Conservation (phyloP, 2,113 vertebrate species). For the Upupa epops region DNA sequence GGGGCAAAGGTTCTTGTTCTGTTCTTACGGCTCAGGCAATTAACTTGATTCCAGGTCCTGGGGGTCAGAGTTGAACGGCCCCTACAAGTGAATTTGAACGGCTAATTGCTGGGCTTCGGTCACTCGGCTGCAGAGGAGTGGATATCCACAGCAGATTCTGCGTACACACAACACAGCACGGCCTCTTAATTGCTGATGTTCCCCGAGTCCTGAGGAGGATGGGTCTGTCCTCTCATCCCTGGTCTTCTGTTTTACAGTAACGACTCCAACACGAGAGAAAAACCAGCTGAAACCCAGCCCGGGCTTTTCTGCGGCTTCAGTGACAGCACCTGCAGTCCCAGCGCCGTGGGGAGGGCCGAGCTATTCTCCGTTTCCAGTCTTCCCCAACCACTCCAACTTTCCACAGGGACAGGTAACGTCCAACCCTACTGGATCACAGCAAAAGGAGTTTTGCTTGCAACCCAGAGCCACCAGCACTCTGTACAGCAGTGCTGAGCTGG, state of each 20-base stretch:
- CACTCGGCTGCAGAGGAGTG: not conserved
- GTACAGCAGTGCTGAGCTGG: not conserved
- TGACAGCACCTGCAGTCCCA: conserved; percentile 15
- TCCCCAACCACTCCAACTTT: conserved; percentile 26
- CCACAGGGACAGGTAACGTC: conserved; percentile 64
- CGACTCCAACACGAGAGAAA: not conserved
- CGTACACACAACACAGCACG: not conserved
- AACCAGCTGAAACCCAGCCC: conserved; percentile 21
- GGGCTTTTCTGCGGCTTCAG: conserved; percentile 14
- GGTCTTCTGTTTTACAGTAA: conserved; percentile 23
- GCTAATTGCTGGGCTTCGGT: not conserved
- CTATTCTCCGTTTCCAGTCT: not conserved
- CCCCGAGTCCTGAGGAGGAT: not conserved
- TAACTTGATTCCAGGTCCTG: not conserved
- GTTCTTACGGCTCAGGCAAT: not conserved
- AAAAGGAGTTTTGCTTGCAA: no score
- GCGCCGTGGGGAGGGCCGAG: conserved; percentile 50
- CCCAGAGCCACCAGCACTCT: not conserved
- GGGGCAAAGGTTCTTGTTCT: not conserved
- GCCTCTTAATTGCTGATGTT: not conserved
- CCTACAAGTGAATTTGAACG: not conserved
- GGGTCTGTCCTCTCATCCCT: not conserved
- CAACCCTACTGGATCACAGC: no score
- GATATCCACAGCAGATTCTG: not conserved
- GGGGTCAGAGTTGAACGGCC: not conserved